Base-by-base conservation (phyloP, 2,797 vertebrate genomes). In the Phoxinus dragarum region DNA sequence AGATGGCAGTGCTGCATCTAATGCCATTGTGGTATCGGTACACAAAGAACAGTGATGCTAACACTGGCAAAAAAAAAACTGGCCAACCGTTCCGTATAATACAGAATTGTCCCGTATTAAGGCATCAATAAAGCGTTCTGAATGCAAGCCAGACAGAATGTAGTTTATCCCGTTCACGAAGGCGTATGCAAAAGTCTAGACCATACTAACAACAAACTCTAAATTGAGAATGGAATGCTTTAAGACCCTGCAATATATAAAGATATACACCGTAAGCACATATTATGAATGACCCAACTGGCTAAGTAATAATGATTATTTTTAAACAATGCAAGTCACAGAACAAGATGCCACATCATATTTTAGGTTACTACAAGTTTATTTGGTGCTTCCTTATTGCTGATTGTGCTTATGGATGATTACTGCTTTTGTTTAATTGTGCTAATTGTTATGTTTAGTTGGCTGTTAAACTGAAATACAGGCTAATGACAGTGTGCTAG, bases 391-490 rank as follows among this genome's bases (percentile, higher is more conserved):
- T 47, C 4, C 11, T 47, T 61, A 5, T 27, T 38, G 34, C 64
- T 83, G 36, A 75, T 83, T 69, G 19, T 54, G n/a, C 27, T 78
- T 31, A 34, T 34, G 38, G 64, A 34, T 68, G 12, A 56, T 77
- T 84, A 44, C 36, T 34, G 64, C n/a, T 56, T 77, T 81, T 56
- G 52, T 68, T 71, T 56, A 68, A 69, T 84, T 59, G 44, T 84
- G 74, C 6, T 78, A 78, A 78, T 78, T 84, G 64, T 68, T 84
- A 69, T 78, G 82, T 69, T 77, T 77, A 56, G 47, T 47, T 44
- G n/a, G n/a, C 61, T 77, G 73, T 84, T 84, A 77, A 56, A 77
- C 44, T 84, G 61, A 84, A 76, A 67, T 68, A 56, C 47, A 69
- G 47, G 34, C 36, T 78, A 84, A 84, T 84, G 47, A 78, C n/a